Conservation (phyloP, 1,140 invertebrate species). For the Cydia fagiglandana region DNA sequence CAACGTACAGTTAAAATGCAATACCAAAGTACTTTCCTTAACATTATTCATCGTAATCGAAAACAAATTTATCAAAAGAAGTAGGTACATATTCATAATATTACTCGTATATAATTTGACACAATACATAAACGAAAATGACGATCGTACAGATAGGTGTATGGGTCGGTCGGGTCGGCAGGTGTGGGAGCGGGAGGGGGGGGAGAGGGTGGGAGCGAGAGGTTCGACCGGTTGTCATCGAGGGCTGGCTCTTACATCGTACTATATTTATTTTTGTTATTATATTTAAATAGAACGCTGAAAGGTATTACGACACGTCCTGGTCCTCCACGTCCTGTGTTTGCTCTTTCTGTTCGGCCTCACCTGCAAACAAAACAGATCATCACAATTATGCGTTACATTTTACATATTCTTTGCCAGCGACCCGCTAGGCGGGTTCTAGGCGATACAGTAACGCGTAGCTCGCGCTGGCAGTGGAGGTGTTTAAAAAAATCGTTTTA, state of each 20-base stretch:
- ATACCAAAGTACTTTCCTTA: constrained; percentile 72
- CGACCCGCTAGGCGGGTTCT: too few relatives aligned
- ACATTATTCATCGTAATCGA: constrained; percentile 66
- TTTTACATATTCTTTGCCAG: too few relatives aligned
- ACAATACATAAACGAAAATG: constrained; percentile 53
- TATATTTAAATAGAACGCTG: constrained; percentile 63
- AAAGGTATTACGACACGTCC: constrained; percentile 90
- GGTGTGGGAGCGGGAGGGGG: constrained; percentile 29
- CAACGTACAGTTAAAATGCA: constrained; percentile 72
- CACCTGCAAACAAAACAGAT: constrained; percentile 81
- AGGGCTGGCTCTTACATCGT: constrained; percentile 70
- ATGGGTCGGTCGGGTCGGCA: constrained; percentile 34
- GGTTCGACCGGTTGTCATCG: constrained; percentile 57
- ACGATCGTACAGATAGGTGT: constrained; percentile 39
- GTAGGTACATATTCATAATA: constrained; percentile 57
- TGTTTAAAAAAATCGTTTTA: too few relatives aligned
- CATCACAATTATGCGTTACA: not conserved
- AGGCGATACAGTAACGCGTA: too few relatives aligned
- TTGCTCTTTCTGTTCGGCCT: constrained; percentile 92
- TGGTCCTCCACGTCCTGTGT: constrained; percentile 95
- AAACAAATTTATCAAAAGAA: constrained; percentile 72
- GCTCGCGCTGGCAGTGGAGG: too few relatives aligned
- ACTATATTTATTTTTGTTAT: constrained; percentile 74
- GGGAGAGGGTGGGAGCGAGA: constrained; percentile 40
- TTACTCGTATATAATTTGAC: constrained; percentile 61